A percentile compares a stretch with the other conserved stretches of the same genome.
These are phyloP conservation scores for Hirtodrosophila confusa DNA, from an alignment of 2,888 invertebrate species.

Conservation along the genomic window DNA sequence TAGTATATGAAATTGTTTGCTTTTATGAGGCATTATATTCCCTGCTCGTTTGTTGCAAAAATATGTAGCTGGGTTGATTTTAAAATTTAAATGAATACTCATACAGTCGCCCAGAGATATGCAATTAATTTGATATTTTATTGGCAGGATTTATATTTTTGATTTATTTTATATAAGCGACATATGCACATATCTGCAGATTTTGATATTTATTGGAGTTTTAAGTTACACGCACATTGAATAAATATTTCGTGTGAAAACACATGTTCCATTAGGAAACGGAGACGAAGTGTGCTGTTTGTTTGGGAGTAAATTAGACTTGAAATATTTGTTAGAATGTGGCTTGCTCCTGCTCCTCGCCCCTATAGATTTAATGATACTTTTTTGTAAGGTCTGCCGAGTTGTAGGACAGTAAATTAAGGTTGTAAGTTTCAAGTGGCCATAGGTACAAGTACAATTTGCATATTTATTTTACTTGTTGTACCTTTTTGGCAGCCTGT, in stretches of 20 bases:
- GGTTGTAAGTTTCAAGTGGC: too few relatives aligned
- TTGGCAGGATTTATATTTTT: slow-evolving; percentile 29
- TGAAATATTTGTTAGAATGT: too few relatives aligned
- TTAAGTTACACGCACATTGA: slow-evolving; percentile 4
- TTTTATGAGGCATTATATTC: slow-evolving; percentile 1
- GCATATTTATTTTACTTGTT: too few relatives aligned
- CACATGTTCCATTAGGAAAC: too few relatives aligned
- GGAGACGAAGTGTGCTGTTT: too few relatives aligned
- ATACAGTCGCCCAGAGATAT: neutral
- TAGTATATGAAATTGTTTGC: neutral
- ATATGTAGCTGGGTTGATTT: slow-evolving; percentile 1
- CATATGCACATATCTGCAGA: slow-evolving; percentile 17
- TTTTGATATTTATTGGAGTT: neutral
- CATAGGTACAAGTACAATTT: too few relatives aligned
- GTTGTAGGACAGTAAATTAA: too few relatives aligned
- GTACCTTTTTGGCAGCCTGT: too few relatives aligned
- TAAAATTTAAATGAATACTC: neutral
- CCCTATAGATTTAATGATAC: too few relatives aligned
- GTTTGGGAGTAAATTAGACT: too few relatives aligned
- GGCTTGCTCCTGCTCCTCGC: too few relatives aligned
- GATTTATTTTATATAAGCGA: slow-evolving; percentile 43
- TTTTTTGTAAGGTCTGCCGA: too few relatives aligned
- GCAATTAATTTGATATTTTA: slow-evolving; percentile 53
- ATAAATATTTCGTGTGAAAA: neutral
- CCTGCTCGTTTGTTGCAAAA: neutral